These are phyloP conservation scores for Phrixothrix hirtus DNA, from an alignment of 2,888 invertebrate species.

Conservation along the genomic window DNA sequence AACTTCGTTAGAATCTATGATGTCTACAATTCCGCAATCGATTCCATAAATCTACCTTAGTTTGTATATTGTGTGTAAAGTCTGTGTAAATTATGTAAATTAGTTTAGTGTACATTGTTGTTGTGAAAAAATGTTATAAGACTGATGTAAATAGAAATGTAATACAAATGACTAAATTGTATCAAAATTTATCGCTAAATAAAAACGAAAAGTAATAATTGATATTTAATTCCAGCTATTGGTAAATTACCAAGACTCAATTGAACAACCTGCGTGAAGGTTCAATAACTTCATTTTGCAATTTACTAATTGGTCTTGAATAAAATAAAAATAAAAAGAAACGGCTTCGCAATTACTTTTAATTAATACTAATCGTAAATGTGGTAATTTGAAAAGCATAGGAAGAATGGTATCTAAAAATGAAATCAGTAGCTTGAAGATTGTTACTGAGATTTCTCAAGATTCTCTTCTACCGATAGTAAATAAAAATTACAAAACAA, in stretches of 20 bases:
- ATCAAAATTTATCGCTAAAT: not conserved
- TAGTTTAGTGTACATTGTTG: constrained; percentile 3
- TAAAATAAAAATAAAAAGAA: no score
- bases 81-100: constrained; percentile 8
- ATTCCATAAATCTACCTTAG: constrained; percentile 14
- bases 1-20: constrained; percentile 33
- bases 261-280: no score
- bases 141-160: constrained; percentile 22
- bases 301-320: constrained; percentile 1
- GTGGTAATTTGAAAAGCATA: no score
- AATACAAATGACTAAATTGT: not conserved
- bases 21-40: constrained; percentile 21
- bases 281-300: no score
- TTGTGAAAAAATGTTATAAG: constrained; percentile 18
- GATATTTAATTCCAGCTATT: no score
- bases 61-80: constrained; percentile 2
- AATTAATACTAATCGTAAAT: not conserved
- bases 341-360: not conserved
- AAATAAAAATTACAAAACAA: constrained; percentile 31
- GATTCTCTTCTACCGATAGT: not conserved
- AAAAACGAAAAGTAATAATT: not conserved
- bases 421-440: not conserved
- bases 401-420: no score
- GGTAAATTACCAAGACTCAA: no score
- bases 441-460: constrained; percentile 3